Evolutionary conservation across 37 sponge, comb jelly and placozoan species (phyloP).

Genomic region (Hormiphora californensis): DNA sequence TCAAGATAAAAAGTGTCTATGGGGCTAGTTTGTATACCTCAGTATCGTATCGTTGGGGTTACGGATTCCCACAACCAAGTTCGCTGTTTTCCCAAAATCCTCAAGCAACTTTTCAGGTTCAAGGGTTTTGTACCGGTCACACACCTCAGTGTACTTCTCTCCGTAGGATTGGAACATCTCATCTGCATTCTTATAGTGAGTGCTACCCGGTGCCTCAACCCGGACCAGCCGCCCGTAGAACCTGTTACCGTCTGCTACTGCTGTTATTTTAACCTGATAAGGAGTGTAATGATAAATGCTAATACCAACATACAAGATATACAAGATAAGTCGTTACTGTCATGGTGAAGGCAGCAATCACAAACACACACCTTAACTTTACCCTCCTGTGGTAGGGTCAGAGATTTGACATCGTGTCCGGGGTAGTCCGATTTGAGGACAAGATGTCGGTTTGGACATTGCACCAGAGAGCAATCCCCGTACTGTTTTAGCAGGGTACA

Average conservation of each 20-base stretch:
- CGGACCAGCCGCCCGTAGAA: conserved; percentile 7
- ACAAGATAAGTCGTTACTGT: neutral
- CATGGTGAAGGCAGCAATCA: no score
- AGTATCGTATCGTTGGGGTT: no score
- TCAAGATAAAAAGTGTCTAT: no score
- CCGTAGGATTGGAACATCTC: conserved; percentile 13
- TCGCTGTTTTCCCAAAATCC: no score
- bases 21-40: no score
- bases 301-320: neutral
- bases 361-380: conserved; percentile 33
- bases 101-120: no score
- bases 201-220: neutral
- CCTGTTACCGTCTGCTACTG: conserved; percentile 42
- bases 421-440: neutral
- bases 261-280: conserved; percentile 6
- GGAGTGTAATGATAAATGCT: neutral
- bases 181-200: conserved; percentile 16
- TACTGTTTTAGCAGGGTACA: conserved; percentile 5
- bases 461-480: neutral
- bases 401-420: neutral
- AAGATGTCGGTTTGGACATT: neutral
- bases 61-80: no score
- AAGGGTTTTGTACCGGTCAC: no score
- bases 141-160: no score
- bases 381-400: neutral